Evolutionary conservation across 2,113 vertebrate genomes (phyloP).

Genomic region (Leuciscus idus): DNA sequence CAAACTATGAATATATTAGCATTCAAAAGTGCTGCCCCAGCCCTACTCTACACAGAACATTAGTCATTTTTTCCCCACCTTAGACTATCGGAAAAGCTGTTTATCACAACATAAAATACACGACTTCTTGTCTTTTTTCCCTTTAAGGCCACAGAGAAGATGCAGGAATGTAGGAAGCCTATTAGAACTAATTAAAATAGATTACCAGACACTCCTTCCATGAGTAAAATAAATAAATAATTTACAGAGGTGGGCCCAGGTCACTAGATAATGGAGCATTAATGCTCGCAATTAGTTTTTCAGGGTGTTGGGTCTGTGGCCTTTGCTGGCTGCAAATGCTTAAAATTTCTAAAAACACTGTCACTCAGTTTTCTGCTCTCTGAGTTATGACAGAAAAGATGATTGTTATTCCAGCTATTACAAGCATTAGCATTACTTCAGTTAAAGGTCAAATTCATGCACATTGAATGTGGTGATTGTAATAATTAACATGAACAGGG

Average conservation of each 20-base stretch:
- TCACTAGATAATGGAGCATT: slow-evolving; percentile 67
- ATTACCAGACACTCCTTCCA: slow-evolving; percentile 56
- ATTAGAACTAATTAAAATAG: slow-evolving; percentile 67
- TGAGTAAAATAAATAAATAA: slow-evolving; percentile 61
- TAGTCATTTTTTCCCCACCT: slow-evolving; percentile 79
- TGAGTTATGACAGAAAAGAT: slow-evolving; percentile 24
- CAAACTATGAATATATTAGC: slow-evolving; percentile 80
- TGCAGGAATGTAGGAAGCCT: slow-evolving; percentile 53
- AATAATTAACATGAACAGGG: slow-evolving; percentile 1
- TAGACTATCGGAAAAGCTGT: slow-evolving; percentile 80
- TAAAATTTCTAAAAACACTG: slow-evolving; percentile 22
- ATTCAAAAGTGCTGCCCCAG: slow-evolving; percentile 75
- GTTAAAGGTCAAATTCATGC: slow-evolving; percentile 27
- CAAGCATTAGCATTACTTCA: slow-evolving; percentile 25
- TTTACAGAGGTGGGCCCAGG: slow-evolving; percentile 61
- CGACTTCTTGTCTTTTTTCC: slow-evolving; percentile 65
- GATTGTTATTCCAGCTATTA: slow-evolving; percentile 19
- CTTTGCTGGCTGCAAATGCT: slow-evolving; percentile 21
- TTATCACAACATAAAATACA: slow-evolving; percentile 83
- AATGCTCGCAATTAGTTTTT: slow-evolving; percentile 66
- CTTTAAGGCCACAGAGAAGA: slow-evolving; percentile 38
- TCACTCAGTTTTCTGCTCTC: slow-evolving; percentile 13
- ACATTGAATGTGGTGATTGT: slow-evolving; percentile 33
- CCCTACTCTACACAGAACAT: slow-evolving; percentile 71
- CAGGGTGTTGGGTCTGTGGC: slow-evolving; percentile 57